Conservation (phyloP, 2,888 invertebrate genomes). For the Ophion ellenae region DNA sequence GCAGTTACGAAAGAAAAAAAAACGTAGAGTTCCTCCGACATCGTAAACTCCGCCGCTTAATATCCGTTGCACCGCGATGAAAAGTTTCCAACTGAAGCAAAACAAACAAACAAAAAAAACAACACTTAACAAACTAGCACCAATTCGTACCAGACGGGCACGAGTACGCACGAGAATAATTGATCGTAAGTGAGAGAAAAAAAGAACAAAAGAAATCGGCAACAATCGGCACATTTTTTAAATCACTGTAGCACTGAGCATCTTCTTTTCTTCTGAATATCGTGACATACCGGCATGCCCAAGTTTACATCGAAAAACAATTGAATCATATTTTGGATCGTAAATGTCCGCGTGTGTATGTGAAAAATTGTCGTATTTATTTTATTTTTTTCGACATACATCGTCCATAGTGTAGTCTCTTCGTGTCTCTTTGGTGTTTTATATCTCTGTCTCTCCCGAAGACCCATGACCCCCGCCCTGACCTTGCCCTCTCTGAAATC, state of each 20-base stretch:
- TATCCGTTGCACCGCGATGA: neutral
- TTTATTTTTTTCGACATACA: constrained; percentile 19
- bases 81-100: neutral
- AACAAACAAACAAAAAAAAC: neutral
- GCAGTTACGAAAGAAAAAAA: neutral
- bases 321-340: constrained; percentile 20
- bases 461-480: neutral
- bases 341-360: constrained; percentile 58
- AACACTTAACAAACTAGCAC: constrained; percentile 65
- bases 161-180: constrained; percentile 25
- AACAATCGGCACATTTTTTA: constrained; percentile 42
- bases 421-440: constrained; percentile 19
- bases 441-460: constrained; percentile 23
- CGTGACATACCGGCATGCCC: constrained; percentile 43
- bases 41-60: neutral
- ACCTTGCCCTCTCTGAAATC: constrained; percentile 39
- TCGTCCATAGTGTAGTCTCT: constrained; percentile 53
- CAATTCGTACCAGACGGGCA: constrained; percentile 72
- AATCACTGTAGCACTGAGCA: constrained; percentile 52
- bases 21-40: neutral
- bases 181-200: neutral
- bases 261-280: constrained; percentile 33
- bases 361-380: constrained; percentile 21
- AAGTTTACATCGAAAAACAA: constrained; percentile 11
- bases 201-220: neutral